phyloP scores from a whole-genome alignment of 2,888 invertebrate species.

The Phorcus lineatus region DNA sequence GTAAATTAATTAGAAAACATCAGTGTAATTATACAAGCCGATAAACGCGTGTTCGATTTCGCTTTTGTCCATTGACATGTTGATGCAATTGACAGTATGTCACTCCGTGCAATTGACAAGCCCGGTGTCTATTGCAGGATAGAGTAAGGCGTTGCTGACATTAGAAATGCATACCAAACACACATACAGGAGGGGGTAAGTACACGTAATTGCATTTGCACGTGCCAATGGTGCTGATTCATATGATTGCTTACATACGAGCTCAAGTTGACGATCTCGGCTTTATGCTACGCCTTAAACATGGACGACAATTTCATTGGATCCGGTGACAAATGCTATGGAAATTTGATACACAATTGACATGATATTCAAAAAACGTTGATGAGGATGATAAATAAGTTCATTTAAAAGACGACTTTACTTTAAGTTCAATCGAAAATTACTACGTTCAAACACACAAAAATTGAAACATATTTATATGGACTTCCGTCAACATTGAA shows the following conservation, averaged over 20 bases:
- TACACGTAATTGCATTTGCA: slow-evolving; percentile 10
- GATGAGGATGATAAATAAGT: too few species aligned
- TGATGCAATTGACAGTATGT: slow-evolving; percentile 7
- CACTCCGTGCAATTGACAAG: slow-evolving; percentile 17
- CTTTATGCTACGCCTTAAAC: too few species aligned
- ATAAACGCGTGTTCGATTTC: slow-evolving; percentile 6
- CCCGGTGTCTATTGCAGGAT: background rate
- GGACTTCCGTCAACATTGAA: too few species aligned
- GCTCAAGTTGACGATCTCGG: background rate
- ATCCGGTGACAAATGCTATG: too few species aligned
- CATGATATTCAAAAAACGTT: too few species aligned
- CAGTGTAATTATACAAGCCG: slow-evolving; percentile 7
- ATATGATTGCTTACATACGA: slow-evolving; percentile 15
- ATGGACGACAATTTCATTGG: too few species aligned
- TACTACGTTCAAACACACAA: too few species aligned
- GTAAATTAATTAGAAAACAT: slow-evolving; percentile 15
- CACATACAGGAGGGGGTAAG: background rate
- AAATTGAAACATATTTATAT: too few species aligned
- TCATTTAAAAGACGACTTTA: too few species aligned
- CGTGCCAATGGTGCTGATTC: slow-evolving; percentile 1
- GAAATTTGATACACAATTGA: too few species aligned
- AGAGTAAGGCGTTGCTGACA: background rate
- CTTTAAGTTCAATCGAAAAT: too few species aligned
- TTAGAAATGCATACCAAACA: background rate
- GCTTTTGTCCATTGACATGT: background rate